phyloP scores from a whole-genome alignment of 2,113 vertebrate genomes.

The Nipponia nippon region DNA sequence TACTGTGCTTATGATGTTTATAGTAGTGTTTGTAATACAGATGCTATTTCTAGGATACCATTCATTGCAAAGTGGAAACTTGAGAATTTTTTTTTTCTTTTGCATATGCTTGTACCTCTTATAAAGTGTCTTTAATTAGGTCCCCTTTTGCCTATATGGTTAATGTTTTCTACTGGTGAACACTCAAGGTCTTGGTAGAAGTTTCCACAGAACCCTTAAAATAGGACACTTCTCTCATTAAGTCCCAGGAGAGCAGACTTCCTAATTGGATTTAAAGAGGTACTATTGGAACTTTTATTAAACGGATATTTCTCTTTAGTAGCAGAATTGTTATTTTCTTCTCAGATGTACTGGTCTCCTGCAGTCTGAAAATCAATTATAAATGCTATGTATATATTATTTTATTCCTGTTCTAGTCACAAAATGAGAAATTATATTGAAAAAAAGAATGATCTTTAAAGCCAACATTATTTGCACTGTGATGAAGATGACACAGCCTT shows the following conservation, averaged over 20 bases:
- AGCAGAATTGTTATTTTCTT: neutral
- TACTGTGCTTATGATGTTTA: neutral
- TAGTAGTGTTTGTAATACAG: neutral
- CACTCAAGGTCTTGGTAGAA: neutral
- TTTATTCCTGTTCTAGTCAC: neutral
- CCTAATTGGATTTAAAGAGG: neutral
- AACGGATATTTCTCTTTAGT: neutral
- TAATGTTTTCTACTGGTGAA: neutral
- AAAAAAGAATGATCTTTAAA: neutral
- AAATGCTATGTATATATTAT: neutral
- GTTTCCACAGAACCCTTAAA: neutral
- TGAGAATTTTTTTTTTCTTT: neutral
- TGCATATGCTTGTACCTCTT: neutral
- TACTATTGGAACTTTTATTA: neutral
- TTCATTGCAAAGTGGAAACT: neutral
- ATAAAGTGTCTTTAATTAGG: neutral
- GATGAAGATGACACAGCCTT: neutral
- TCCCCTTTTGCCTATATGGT: neutral
- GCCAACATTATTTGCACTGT: neutral
- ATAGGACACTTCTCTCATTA: neutral
- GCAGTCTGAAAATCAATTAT: neutral
- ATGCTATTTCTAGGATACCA: neutral
- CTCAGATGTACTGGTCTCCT: neutral
- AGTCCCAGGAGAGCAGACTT: neutral
- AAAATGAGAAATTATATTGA: neutral